A percentile compares a stretch with the other conserved stretches of the same genome.
phyloP scores from a whole-genome alignment of 2,113 vertebrate species.

The Ptychochromis oligacanthus region DNA sequence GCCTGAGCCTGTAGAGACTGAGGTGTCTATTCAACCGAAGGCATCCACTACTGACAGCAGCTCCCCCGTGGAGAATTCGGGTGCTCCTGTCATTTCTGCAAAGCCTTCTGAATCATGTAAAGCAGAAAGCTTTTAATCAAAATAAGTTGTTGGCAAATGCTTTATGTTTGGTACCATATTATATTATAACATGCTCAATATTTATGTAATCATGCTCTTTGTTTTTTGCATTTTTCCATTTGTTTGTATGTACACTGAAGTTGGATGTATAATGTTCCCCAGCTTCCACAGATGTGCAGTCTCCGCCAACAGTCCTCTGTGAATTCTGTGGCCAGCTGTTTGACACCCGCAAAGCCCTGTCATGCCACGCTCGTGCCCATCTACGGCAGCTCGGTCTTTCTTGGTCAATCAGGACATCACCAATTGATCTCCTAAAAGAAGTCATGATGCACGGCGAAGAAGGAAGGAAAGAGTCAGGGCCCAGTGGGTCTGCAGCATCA shows the following conservation, averaged over 20 bases:
- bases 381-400: constrained; percentile 90
- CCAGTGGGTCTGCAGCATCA: constrained; percentile 25
- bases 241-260: not conserved
- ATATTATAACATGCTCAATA: not conserved
- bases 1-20: constrained; percentile 68
- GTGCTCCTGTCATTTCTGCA: not conserved
- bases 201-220: not conserved
- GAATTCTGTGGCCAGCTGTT: constrained; percentile 93
- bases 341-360: constrained; percentile 92
- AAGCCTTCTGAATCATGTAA: constrained; percentile 54
- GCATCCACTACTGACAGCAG: not conserved
- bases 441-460: constrained; percentile 85
- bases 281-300: constrained; percentile 67
- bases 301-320: constrained; percentile 85
- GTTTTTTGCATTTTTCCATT: not conserved
- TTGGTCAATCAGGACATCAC: constrained; percentile 88
- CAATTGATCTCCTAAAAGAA: constrained; percentile 88
- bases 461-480: constrained; percentile 66
- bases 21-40: constrained; percentile 43
- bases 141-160: not conserved
- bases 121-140: not conserved
- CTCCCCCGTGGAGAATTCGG: constrained; percentile 8
- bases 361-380: constrained; percentile 91
- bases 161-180: not conserved
- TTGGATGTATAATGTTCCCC: not conserved